phyloP scores from a whole-genome alignment of 2,113 vertebrate genomes.

The Ariopsis seemanni region DNA sequence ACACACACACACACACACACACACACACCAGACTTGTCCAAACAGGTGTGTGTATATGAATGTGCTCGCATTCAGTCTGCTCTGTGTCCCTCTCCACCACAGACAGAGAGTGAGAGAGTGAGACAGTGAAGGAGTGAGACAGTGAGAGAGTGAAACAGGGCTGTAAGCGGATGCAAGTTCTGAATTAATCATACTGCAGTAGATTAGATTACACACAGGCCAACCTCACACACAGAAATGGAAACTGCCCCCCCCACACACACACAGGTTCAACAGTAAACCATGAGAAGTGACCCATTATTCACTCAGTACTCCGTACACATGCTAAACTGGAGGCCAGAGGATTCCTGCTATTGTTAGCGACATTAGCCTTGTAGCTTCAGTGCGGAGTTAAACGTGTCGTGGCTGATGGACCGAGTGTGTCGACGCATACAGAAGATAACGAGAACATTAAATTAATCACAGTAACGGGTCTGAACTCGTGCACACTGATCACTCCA shows the following conservation, averaged over 20 bases:
- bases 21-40: not conserved
- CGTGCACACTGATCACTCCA: constrained; percentile 11
- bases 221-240: not conserved
- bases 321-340: not conserved
- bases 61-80: not conserved
- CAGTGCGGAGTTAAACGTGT: not conserved
- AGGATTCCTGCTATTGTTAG: not conserved
- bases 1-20: not conserved
- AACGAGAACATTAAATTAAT: constrained; percentile 8
- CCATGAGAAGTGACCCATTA: not conserved
- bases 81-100: not conserved
- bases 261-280: not conserved
- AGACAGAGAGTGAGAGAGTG: too few species aligned
- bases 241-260: not conserved
- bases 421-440: not conserved
- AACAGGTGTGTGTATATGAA: not conserved
- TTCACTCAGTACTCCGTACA: not conserved
- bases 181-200: not conserved
- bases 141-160: not conserved
- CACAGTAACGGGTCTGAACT: not conserved
- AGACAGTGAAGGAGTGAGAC: too few species aligned
- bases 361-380: not conserved
- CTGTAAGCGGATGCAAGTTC: not conserved
- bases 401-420: not conserved
- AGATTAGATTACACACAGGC: not conserved